phyloP scores from a whole-genome alignment of 2,888 invertebrate genomes.

The Xestia xanthographa region DNA sequence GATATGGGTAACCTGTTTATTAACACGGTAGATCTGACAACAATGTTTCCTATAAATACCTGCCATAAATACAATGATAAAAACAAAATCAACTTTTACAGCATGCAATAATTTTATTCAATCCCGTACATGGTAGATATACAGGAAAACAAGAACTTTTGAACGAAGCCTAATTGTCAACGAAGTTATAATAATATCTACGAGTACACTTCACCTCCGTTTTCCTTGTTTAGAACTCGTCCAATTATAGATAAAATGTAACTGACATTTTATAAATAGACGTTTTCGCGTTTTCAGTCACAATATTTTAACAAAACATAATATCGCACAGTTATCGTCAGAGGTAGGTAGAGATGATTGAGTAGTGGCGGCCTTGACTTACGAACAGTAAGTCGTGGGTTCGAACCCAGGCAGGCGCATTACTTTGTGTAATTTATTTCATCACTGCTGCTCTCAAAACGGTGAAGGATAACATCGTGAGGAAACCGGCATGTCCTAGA shows the following conservation, averaged over 20 bases:
- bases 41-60: neutral
- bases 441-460: too few species aligned
- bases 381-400: too few species aligned
- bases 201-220: slow-evolving; percentile 26
- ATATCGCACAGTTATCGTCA: neutral
- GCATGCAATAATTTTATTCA: slow-evolving; percentile 4
- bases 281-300: neutral
- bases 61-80: neutral
- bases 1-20: neutral
- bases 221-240: slow-evolving; percentile 39
- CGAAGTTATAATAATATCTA: slow-evolving; percentile 43
- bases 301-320: neutral
- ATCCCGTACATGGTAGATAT: neutral
- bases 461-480: too few species aligned
- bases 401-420: too few species aligned
- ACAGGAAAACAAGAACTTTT: neutral
- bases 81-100: neutral
- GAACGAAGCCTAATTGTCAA: slow-evolving; percentile 28
- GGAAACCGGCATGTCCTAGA: too few species aligned
- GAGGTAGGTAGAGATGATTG: neutral
- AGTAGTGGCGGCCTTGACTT: too few species aligned
- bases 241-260: slow-evolving; percentile 37
- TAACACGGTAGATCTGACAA: neutral
- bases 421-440: too few species aligned
- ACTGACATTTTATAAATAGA: slow-evolving; percentile 18